Evolutionary conservation across 2,888 invertebrate genomes (phyloP).

Genomic region (Mythimna albipuncta): DNA sequence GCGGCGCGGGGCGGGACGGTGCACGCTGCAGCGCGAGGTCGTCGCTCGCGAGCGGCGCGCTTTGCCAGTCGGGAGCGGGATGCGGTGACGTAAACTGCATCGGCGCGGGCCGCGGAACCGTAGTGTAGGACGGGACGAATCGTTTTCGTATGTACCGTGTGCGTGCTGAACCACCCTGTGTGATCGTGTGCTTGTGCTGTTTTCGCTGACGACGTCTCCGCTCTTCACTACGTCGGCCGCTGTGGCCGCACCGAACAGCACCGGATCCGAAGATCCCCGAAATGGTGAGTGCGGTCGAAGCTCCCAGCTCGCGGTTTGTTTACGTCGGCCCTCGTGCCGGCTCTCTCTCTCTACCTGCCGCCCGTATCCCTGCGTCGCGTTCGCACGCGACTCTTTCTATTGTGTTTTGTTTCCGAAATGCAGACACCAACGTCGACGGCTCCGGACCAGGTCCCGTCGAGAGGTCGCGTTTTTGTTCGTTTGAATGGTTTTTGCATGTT

Average conservation of each 20-base stretch:
- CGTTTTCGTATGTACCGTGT: conserved; percentile 82
- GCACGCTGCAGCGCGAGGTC: conserved; percentile 90
- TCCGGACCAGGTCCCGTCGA: conserved; percentile 82
- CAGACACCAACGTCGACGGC: conserved; percentile 87
- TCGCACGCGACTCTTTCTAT: conserved; percentile 88
- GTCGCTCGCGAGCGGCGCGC: conserved; percentile 86
- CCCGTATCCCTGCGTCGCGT: conserved; percentile 86
- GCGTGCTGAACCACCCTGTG: conserved; percentile 82
- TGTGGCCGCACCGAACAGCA: conserved; percentile 75
- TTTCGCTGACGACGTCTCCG: conserved; percentile 82
- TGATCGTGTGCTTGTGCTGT: conserved; percentile 83
- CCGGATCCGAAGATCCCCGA: conserved; percentile 84
- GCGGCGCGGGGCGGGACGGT: conserved; percentile 84
- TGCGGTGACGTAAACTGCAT: conserved; percentile 91
- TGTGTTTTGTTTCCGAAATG: conserved; percentile 90
- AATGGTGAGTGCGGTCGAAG: conserved; percentile 91
- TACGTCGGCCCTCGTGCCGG: conserved; percentile 87
- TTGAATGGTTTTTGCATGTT: conserved; percentile 80
- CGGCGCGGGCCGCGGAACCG: conserved; percentile 87
- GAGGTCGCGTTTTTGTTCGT: conserved; percentile 86
- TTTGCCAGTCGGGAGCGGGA: conserved; percentile 90
- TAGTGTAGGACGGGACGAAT: conserved; percentile 90
- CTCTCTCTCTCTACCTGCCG: conserved; percentile 89
- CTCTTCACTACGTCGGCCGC: conserved; percentile 87
- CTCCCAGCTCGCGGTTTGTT: conserved; percentile 88